Evolutionary conservation across 1,140 invertebrate species (phyloP).

Genomic region (Sarcophaga bullata): DNA sequence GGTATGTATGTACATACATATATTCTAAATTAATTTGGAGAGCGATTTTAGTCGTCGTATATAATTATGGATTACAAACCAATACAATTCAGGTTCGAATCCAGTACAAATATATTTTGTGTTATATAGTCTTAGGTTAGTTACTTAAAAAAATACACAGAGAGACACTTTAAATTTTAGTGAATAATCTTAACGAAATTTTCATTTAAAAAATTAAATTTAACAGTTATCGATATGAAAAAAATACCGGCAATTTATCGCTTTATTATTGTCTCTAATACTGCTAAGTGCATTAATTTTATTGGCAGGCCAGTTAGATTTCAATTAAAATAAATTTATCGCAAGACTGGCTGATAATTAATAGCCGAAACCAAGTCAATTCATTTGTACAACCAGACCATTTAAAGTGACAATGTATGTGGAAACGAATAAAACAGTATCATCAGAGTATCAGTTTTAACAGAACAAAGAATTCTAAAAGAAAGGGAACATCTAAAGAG

Average conservation of each 20-base stretch:
- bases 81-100: no score
- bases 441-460: not conserved
- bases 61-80: no score
- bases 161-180: no score
- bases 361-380: not conserved
- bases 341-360: not conserved
- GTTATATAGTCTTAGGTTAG: no score
- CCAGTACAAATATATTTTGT: no score
- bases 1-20: no score
- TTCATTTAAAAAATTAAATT: no score
- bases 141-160: no score
- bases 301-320: constrained; percentile 4
- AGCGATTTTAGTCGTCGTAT: no score
- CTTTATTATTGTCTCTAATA: not conserved
- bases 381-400: not conserved
- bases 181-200: no score
- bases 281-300: not conserved
- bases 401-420: not conserved
- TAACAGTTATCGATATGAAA: not conserved
- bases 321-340: constrained; percentile 17
- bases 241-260: not conserved
- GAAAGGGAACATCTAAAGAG: not conserved
- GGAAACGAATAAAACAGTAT: not conserved
- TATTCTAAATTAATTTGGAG: no score
- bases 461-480: constrained; percentile 9